Percentiles rank a stretch among this genome's conserved stretches.
Evolutionary conservation across 1,140 invertebrate species (phyloP).

Genomic region (Macrostomum lignano): DNA sequence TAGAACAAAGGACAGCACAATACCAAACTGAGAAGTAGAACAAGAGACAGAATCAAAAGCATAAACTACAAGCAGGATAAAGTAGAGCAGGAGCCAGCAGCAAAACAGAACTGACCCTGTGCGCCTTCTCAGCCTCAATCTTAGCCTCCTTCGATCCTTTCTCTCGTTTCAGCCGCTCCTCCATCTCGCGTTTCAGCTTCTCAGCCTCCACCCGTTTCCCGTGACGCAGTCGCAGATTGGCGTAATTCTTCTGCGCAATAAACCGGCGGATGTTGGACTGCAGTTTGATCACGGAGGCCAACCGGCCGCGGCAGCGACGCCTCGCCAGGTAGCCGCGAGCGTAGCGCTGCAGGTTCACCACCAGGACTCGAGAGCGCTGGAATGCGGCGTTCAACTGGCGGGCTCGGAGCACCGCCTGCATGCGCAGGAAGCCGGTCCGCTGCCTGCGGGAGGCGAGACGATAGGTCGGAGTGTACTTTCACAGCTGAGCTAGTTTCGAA

Average conservation of each 20-base stretch:
- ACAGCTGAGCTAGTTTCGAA: no score
- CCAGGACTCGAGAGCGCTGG: conserved; percentile 56
- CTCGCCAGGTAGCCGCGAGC: conserved; percentile 62
- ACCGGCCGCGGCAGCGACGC: conserved; percentile 47
- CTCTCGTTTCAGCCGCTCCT: conserved; percentile 49
- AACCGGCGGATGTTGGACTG: conserved; percentile 61
- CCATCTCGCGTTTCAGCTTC: conserved; percentile 50
- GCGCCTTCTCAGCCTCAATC: conserved; percentile 74
- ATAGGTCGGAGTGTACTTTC: no score
- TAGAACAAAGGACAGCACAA: not conserved
- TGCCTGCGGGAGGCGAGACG: conserved; percentile 32
- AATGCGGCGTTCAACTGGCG: conserved; percentile 67
- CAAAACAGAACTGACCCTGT: conserved; percentile 32
- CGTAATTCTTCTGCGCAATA: conserved; percentile 53
- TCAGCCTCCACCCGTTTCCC: conserved; percentile 54
- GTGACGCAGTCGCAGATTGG: conserved; percentile 47
- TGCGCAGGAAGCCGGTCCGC: conserved; percentile 59
- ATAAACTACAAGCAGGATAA: not conserved
- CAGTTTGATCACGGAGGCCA: conserved; percentile 70
- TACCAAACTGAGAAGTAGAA: not conserved
- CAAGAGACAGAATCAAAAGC: not conserved
- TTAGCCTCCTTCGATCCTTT: conserved; percentile 71
- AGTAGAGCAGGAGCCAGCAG: not conserved
- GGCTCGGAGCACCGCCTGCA: conserved; percentile 74
- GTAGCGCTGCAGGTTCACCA: conserved; percentile 55